phyloP scores from a whole-genome alignment of 2,888 invertebrate species.

The Athetis lepigone region DNA sequence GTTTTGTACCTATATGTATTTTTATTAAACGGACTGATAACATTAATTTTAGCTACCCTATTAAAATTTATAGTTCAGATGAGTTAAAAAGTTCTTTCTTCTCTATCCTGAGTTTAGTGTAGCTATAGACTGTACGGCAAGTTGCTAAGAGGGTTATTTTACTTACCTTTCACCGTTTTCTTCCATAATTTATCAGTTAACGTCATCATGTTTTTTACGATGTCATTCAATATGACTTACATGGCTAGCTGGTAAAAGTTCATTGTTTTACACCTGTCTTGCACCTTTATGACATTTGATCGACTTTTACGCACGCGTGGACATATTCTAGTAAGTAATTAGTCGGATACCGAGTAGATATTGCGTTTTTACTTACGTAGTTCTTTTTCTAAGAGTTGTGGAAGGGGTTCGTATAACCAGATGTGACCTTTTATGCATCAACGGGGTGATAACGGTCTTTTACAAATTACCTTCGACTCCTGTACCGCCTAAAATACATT shows the following conservation, averaged over 20 bases:
- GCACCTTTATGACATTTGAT: constrained; percentile 59
- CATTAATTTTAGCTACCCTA: too few species aligned
- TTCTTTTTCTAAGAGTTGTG: neutral
- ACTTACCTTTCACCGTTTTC: neutral
- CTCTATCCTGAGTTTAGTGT: neutral
- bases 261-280: constrained; percentile 53
- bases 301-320: constrained; percentile 22
- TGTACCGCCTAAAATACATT: neutral
- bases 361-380: neutral
- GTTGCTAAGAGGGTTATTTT: too few species aligned
- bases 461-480: neutral
- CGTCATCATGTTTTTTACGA: constrained; percentile 11
- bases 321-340: constrained; percentile 34
- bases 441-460: neutral
- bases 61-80: neutral
- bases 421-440: neutral
- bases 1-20: constrained; percentile 10
- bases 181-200: constrained; percentile 17
- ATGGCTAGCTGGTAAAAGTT: constrained; percentile 39
- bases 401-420: neutral
- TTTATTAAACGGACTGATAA: neutral
- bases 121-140: neutral
- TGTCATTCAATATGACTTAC: constrained; percentile 24
- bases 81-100: neutral
- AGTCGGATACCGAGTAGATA: neutral